phyloP scores from a whole-genome alignment of 2,797 vertebrate species.

The Oophaga sylvatica region DNA sequence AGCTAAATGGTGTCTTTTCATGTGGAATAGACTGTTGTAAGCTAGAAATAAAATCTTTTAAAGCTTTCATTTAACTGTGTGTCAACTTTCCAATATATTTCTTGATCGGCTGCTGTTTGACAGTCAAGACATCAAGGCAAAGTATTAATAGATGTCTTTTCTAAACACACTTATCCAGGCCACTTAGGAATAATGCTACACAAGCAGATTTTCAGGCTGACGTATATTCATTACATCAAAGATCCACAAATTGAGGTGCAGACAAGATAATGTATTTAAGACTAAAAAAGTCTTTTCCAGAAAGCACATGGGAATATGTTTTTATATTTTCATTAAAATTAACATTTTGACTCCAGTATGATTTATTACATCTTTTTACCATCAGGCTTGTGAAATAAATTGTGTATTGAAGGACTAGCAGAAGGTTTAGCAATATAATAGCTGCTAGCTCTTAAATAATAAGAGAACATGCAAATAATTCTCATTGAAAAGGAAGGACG shows the following conservation, averaged over 20 bases:
- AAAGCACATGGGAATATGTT: conserved; percentile 1
- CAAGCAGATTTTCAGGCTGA: conserved; percentile 30
- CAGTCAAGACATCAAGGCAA: conserved; percentile 24
- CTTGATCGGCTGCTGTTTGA: conserved; percentile 18
- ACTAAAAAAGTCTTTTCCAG: conserved; percentile 1
- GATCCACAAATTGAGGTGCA: conserved; percentile 22
- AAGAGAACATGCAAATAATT: neutral
- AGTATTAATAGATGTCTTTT: conserved; percentile 35
- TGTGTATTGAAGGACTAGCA: conserved; percentile 10
- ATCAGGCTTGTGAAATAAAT: conserved; percentile 32
- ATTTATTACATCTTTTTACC: conserved; percentile 29
- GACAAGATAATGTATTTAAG: conserved; percentile 39
- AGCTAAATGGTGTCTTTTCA: neutral
- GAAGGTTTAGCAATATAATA: neutral
- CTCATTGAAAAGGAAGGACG: neutral
- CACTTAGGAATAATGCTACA: conserved; percentile 28
- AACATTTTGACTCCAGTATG: conserved; percentile 29
- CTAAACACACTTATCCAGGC: conserved; percentile 20
- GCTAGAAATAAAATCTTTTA: neutral
- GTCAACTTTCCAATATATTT: conserved; percentile 22
- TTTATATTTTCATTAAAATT: conserved; percentile 32
- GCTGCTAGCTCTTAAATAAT: conserved; percentile 4
- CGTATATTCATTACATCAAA: conserved; percentile 27
- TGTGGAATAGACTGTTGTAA: neutral
- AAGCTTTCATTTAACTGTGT: conserved; percentile 25